Evolutionary conservation across 2,113 vertebrate genomes (phyloP).

Genomic region (Hassar affinis): DNA sequence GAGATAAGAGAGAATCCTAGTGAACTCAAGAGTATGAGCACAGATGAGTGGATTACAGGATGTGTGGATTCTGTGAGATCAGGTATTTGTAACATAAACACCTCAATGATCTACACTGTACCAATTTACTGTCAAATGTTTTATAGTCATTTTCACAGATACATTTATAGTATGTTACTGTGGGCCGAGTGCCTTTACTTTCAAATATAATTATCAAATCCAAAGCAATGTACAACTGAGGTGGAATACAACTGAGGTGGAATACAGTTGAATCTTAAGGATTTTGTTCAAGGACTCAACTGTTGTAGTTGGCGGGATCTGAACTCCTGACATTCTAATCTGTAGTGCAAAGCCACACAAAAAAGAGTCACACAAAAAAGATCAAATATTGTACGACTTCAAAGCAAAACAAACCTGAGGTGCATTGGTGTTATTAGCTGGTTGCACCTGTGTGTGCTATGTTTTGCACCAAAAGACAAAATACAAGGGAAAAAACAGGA

Average conservation of each 20-base stretch:
- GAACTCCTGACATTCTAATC: neutral
- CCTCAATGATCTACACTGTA: neutral
- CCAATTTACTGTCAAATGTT: neutral
- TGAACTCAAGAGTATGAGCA: neutral
- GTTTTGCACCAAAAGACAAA: no score
- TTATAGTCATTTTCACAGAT: neutral
- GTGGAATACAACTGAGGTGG: neutral
- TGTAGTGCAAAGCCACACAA: neutral
- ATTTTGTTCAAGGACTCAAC: neutral
- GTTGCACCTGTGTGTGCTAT: no score
- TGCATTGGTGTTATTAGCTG: no score
- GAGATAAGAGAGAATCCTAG: neutral
- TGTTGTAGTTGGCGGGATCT: neutral
- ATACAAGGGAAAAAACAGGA: no score
- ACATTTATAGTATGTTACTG: neutral
- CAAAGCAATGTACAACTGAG: neutral
- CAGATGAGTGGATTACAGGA: neutral
- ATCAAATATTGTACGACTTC: no score
- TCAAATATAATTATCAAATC: no score
- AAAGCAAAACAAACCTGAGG: no score
- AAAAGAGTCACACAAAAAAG: no score
- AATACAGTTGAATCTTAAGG: neutral
- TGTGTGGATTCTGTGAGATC: neutral
- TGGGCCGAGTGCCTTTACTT: neutral
- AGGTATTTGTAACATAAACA: neutral